These are phyloP conservation scores for Spodoptera frugiperda DNA, from an alignment of 1,140 invertebrate species.

Conservation along the genomic window DNA sequence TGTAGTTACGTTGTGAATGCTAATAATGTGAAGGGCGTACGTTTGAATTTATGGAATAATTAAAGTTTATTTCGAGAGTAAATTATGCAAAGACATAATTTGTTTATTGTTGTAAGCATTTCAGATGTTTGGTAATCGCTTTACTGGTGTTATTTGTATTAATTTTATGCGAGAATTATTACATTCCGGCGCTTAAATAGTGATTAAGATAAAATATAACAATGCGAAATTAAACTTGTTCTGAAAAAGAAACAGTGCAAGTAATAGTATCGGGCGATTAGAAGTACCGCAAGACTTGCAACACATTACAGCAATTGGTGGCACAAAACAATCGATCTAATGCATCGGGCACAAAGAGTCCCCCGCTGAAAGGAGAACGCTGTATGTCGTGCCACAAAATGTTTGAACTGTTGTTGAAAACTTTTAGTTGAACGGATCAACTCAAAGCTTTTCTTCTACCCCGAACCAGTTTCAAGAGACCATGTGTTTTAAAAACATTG, in stretches of 20 bases:
- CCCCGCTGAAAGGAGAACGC: constrained; percentile 73
- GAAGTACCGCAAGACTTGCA: constrained; percentile 15
- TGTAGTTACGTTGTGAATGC: constrained; percentile 81
- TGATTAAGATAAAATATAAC: not conserved
- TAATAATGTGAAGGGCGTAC: constrained; percentile 80
- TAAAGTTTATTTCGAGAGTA: constrained; percentile 79
- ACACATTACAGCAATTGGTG: constrained; percentile 50
- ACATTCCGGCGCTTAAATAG: not conserved
- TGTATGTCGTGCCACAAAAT: constrained; percentile 81
- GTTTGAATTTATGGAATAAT: constrained; percentile 84
- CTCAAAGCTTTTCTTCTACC: constrained; percentile 72
- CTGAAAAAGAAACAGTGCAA: not conserved
- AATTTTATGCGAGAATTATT: not conserved
- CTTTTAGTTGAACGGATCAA: constrained; percentile 77
- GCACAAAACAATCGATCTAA: constrained; percentile 63
- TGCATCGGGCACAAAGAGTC: constrained; percentile 63
- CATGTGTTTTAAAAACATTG: constrained; percentile 66
- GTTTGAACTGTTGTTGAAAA: constrained; percentile 84
- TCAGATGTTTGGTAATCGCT: constrained; percentile 56
- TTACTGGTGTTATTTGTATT: constrained; percentile 4
- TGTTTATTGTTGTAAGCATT: constrained; percentile 62
- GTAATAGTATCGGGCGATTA: not conserved
- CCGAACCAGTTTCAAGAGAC: constrained; percentile 58
- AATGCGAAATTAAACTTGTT: no score
- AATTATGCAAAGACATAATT: constrained; percentile 70